Evolutionary conservation across 2,888 invertebrate genomes (phyloP).

Genomic region (Campoletis raptor): DNA sequence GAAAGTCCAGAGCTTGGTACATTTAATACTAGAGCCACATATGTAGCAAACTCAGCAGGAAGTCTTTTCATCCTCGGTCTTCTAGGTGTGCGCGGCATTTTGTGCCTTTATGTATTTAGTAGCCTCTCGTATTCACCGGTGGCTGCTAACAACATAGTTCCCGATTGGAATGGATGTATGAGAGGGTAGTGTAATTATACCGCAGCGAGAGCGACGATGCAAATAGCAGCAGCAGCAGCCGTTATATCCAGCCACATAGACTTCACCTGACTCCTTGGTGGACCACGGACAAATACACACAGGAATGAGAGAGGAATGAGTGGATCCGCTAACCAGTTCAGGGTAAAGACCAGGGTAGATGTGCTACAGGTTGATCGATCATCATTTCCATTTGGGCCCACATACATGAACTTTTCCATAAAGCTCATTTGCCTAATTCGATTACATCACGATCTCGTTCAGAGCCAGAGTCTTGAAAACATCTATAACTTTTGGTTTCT

Average conservation of each 20-base stretch:
- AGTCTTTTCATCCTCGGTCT: neutral
- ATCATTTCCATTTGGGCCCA: conserved; percentile 28
- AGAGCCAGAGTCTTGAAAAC: neutral
- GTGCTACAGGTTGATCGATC: conserved; percentile 61
- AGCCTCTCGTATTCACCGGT: conserved; percentile 47
- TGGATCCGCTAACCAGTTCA: conserved; percentile 66
- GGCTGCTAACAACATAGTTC: conserved; percentile 39
- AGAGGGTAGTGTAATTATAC: conserved; percentile 75
- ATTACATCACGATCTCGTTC: neutral
- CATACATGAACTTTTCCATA: conserved; percentile 11
- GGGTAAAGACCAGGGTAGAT: conserved; percentile 64
- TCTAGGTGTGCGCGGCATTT: neutral
- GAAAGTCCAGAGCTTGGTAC: conserved; percentile 52
- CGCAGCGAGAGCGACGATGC: conserved; percentile 71
- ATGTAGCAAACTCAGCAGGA: conserved; percentile 21
- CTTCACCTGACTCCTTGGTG: conserved; percentile 75
- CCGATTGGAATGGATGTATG: conserved; percentile 71
- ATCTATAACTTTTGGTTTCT: neutral
- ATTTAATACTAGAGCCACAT: conserved; percentile 37
- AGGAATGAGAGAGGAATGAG: conserved; percentile 32
- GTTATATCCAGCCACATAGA: conserved; percentile 70
- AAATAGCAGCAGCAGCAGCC: conserved; percentile 76
- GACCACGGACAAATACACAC: conserved; percentile 36
- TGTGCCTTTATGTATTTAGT: conserved; percentile 35
- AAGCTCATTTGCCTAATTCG: conserved; percentile 21